Evolutionary conservation across 1,140 invertebrate species (phyloP).

Genomic region (Drosophila busckii): DNA sequence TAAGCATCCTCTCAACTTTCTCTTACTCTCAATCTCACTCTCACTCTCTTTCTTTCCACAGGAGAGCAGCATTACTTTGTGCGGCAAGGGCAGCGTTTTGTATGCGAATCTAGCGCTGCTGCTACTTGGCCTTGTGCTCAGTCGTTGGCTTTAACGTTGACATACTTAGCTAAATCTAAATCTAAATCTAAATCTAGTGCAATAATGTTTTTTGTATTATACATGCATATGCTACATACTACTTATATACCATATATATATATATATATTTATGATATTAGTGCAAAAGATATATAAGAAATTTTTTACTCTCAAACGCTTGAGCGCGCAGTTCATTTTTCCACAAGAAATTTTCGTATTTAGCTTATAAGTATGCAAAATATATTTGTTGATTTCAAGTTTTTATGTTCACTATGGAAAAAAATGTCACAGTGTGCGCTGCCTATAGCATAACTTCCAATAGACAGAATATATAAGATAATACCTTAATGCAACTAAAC

Average conservation of each 20-base stretch:
- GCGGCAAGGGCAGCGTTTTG: slow-evolving; percentile 47
- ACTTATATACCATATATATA: slow-evolving; percentile 14
- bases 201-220: slow-evolving; percentile 55
- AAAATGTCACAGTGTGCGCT: slow-evolving; percentile 55
- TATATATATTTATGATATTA: too few relatives aligned
- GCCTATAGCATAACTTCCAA: slow-evolving; percentile 54
- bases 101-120: slow-evolving; percentile 52
- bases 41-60: slow-evolving; percentile 9
- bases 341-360: slow-evolving; percentile 47
- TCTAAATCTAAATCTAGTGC: slow-evolving; percentile 26
- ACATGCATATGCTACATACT: slow-evolving; percentile 26
- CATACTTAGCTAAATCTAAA: slow-evolving; percentile 43
- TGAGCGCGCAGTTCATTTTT: slow-evolving; percentile 57
- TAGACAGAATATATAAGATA: slow-evolving; percentile 42
- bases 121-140: slow-evolving; percentile 51
- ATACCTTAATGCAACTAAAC: slow-evolving; percentile 28
- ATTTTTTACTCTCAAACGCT: slow-evolving; percentile 65
- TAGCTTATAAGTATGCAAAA: slow-evolving; percentile 49
- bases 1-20: not conserved
- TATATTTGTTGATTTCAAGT: slow-evolving; percentile 38
- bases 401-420: slow-evolving; percentile 35
- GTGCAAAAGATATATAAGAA: slow-evolving; percentile 6
- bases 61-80: slow-evolving; percentile 63
- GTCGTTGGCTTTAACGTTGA: slow-evolving; percentile 57
- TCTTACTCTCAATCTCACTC: not conserved